These are phyloP conservation scores for Echinometra lucunter DNA, from an alignment of 53 echinoderm and acorn worm genomes.

Conservation along the genomic window DNA sequence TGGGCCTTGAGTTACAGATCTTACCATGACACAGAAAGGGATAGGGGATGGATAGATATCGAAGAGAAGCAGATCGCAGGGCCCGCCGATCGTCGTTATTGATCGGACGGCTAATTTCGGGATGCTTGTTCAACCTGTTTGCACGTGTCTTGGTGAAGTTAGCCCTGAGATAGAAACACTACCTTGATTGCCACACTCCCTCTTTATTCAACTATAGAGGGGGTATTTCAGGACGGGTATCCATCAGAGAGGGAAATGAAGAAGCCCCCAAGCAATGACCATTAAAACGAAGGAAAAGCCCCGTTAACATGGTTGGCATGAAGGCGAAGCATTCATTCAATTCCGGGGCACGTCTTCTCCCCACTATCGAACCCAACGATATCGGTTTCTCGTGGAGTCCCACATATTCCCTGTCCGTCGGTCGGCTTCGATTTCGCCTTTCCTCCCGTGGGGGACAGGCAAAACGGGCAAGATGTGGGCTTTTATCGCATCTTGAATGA, in stretches of 20 bases:
- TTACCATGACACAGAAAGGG: background rate
- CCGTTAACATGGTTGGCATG: conserved; percentile 44
- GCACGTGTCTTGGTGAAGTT: conserved; percentile 35
- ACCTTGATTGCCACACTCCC: conserved; percentile 14
- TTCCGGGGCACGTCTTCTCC: conserved; percentile 11
- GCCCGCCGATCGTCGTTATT: background rate
- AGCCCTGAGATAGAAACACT: conserved; percentile 42
- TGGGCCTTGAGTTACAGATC: conserved; percentile 1
- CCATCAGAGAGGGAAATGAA: background rate
- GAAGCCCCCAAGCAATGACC: conserved; percentile 31
- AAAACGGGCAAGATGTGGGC: background rate
- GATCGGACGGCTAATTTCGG: conserved; percentile 50
- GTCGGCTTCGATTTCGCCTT: conserved; percentile 55
- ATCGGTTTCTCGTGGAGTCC: conserved; percentile 56
- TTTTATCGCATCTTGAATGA: conserved; percentile 50
- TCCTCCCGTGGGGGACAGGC: conserved; percentile 51
- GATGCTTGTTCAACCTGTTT: conserved; percentile 61
- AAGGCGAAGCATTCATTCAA: conserved; percentile 30
- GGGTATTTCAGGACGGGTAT: background rate
- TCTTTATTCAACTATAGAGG: conserved; percentile 37
- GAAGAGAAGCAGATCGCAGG: background rate
- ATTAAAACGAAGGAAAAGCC: conserved; percentile 48
- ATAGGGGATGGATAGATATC: conserved; percentile 3
- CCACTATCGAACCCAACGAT: conserved; percentile 28
- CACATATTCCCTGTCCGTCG: conserved; percentile 37